Evolutionary conservation across 2,113 vertebrate species (phyloP).

Genomic region (Passer montanus): DNA sequence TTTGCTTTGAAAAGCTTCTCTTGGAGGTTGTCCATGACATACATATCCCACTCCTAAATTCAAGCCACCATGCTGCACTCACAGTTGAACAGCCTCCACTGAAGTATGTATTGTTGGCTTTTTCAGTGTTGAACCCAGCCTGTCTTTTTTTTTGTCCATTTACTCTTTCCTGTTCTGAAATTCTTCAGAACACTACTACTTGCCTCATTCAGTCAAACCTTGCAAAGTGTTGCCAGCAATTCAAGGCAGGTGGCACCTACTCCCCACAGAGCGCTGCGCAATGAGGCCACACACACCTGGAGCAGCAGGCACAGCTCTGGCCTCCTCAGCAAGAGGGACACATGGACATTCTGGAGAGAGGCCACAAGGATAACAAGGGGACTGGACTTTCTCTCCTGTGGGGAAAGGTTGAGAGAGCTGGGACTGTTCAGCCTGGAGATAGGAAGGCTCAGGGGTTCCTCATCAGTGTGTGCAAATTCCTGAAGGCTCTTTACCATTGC

Average conservation of each 20-base stretch:
- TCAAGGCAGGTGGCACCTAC: background rate
- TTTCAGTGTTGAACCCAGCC: background rate
- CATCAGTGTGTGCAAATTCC: background rate
- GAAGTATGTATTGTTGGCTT: background rate
- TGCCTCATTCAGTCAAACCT: background rate
- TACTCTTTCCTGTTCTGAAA: background rate
- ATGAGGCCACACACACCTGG: background rate
- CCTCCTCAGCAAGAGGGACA: background rate
- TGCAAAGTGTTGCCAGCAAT: background rate
- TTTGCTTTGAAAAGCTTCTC: background rate
- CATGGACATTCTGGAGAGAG: background rate
- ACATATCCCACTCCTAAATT: background rate
- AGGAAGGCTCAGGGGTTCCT: background rate
- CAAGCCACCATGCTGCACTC: fast-evolving
- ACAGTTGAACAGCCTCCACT: background rate
- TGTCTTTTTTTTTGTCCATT: background rate
- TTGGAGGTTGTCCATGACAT: background rate
- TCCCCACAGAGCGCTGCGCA: background rate
- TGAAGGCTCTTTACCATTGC: background rate
- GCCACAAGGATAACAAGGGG: background rate
- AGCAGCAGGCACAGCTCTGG: background rate
- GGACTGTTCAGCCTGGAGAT: background rate
- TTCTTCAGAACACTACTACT: background rate
- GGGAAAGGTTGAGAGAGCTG: background rate
- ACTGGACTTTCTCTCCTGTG: background rate